Evolutionary conservation across 2,797 vertebrate genomes (phyloP).

Genomic region (Peromyscus attwateri): DNA sequence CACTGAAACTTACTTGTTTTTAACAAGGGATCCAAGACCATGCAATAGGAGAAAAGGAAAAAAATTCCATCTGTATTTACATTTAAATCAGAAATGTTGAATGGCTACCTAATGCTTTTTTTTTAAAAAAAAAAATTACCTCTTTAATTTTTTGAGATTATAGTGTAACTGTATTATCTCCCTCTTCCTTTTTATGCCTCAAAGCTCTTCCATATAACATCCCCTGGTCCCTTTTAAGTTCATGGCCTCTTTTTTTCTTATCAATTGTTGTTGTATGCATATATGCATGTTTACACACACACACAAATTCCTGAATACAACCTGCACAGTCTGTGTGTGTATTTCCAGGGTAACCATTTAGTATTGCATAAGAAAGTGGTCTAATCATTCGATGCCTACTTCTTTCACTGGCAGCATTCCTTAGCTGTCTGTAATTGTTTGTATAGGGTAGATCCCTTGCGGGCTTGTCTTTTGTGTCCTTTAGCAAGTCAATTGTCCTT

Average conservation of each 20-base stretch:
- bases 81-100: not conserved
- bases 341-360: too few relatives aligned
- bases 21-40: too few relatives aligned
- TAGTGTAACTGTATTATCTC: not conserved
- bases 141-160: not conserved
- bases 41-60: not conserved
- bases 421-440: not conserved
- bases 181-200: not conserved
- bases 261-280: not conserved
- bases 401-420: not conserved
- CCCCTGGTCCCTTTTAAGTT: not conserved
- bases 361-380: not conserved
- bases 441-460: fast-evolving
- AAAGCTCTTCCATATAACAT: not conserved
- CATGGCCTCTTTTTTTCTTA: not conserved
- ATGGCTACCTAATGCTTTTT: not conserved
- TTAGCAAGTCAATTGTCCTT: not conserved
- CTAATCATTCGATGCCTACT: not conserved
- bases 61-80: not conserved
- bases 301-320: not conserved
- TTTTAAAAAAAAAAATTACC: too few relatives aligned
- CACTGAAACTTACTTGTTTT: not conserved
- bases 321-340: not conserved
- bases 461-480: not conserved
- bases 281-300: not conserved